Evolutionary conservation across 2,113 vertebrate genomes (phyloP).

Genomic region (Sciurus niger): DNA sequence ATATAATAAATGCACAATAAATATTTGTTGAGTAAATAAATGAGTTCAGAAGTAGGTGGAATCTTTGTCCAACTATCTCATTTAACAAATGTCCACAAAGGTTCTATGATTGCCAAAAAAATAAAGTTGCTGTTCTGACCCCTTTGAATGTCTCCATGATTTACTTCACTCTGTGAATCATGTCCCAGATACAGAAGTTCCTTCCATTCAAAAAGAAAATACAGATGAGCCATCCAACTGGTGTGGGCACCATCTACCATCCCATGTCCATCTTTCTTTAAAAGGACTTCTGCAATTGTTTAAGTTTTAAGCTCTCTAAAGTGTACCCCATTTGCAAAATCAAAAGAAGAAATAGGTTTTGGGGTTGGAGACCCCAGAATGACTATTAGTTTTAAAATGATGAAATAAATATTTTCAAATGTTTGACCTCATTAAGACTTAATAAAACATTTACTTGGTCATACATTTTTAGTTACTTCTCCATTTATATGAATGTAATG

Average conservation of each 20-base stretch:
- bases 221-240: neutral
- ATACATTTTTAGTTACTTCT: neutral
- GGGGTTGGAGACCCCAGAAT: neutral
- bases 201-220: neutral
- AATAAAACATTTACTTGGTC: neutral
- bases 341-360: neutral
- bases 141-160: neutral
- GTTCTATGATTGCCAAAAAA: rapidly evolving
- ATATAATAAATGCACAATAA: neutral
- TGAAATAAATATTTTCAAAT: neutral
- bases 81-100: neutral
- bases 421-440: neutral
- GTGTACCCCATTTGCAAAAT: neutral
- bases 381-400: neutral
- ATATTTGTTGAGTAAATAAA: neutral
- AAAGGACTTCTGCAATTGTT: neutral
- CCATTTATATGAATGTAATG: neutral
- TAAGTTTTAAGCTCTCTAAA: neutral
- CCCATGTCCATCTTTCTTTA: neutral
- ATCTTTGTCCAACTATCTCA: neutral
- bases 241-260: rapidly evolving
- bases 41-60: neutral
- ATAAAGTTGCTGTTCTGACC: neutral
- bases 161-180: no score
- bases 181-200: rapidly evolving